Conservation (phyloP, 2,888 invertebrate genomes). For the Epirrita christyi region DNA sequence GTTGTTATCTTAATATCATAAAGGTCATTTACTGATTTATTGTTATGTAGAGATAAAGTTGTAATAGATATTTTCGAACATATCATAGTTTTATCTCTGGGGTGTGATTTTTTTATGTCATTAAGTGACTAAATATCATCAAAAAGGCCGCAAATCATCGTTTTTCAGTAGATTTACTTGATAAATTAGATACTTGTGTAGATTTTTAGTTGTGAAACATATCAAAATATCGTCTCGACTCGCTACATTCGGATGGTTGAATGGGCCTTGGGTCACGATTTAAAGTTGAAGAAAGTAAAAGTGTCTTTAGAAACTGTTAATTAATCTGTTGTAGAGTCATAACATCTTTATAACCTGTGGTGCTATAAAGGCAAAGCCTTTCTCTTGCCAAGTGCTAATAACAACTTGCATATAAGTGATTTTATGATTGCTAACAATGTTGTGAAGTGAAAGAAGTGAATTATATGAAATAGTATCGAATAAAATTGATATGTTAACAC, state of each 20-base stretch:
- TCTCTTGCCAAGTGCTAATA: not conserved
- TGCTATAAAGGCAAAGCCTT: not conserved
- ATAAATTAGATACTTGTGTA: too few relatives aligned
- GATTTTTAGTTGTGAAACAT: conserved; percentile 5
- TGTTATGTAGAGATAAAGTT: not conserved
- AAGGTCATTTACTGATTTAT: too few relatives aligned
- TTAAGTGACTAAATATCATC: too few relatives aligned
- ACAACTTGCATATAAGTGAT: not conserved
- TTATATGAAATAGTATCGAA: too few relatives aligned
- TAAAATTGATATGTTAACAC: too few relatives aligned
- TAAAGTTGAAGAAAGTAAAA: conserved; percentile 17
- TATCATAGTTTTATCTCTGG: too few relatives aligned
- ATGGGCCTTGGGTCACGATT: conserved; percentile 9
- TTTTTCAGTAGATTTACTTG: too few relatives aligned
- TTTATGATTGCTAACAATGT: not conserved
- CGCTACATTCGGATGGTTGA: not conserved
- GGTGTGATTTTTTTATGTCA: too few relatives aligned
- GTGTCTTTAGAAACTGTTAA: not conserved
- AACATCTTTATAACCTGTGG: not conserved
- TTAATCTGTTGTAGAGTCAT: not conserved
- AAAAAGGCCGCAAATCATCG: too few relatives aligned
- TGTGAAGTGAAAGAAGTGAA: too few relatives aligned
- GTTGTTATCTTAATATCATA: not conserved
- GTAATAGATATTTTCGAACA: not conserved
- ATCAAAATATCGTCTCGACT: conserved; percentile 2